Conservation (phyloP, 2,113 vertebrate species). For the Nanorana parkeri region DNA sequence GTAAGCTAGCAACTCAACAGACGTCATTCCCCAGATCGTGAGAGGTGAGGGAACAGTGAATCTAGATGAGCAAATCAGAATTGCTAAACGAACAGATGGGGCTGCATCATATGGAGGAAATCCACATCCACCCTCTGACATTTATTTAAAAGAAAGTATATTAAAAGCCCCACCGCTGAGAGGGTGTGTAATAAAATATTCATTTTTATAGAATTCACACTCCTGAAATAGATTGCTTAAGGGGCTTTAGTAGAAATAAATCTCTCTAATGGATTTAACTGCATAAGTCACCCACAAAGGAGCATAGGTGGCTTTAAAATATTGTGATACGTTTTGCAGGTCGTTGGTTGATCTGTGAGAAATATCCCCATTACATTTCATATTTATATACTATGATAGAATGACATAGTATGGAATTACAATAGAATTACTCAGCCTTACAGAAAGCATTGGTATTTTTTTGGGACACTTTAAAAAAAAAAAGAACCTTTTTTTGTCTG, state of each 20-base stretch:
- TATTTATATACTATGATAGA: no score
- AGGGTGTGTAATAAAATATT: constrained; percentile 12
- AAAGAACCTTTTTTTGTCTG: no score
- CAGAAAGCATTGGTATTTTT: no score
- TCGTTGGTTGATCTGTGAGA: no score
- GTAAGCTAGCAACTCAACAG: not conserved
- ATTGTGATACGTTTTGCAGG: no score
- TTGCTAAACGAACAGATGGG: constrained; percentile 9
- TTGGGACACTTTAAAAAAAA: no score
- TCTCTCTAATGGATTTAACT: not conserved
- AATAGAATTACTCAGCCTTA: no score
- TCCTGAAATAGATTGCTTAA: not conserved
- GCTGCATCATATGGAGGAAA: constrained; percentile 7
- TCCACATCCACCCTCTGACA: constrained; percentile 4
- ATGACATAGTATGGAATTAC: no score
- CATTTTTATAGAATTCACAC: not conserved
- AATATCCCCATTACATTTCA: no score
- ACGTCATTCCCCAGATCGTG: no score
- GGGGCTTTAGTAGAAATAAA: not conserved
- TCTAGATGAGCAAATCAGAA: not conserved
- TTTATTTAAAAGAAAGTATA: constrained; percentile 28
- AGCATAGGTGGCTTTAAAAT: not conserved
- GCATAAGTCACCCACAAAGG: not conserved
- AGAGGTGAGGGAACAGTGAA: not conserved
- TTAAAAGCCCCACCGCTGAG: not conserved